Base-by-base conservation (phyloP, 2,888 invertebrate genomes). In the Oscheius onirici region DNA sequence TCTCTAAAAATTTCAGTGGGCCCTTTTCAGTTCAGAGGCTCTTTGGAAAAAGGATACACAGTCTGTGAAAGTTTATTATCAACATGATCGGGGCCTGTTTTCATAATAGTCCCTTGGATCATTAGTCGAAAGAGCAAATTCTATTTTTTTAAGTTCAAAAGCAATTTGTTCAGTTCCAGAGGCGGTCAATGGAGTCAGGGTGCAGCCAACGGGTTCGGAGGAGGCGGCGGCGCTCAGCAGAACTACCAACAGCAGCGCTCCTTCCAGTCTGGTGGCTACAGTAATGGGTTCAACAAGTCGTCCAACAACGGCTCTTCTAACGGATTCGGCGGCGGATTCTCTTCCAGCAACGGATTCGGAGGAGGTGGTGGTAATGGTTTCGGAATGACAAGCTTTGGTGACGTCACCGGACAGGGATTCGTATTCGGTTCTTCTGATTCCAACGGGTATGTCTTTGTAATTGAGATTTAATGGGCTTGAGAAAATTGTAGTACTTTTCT, bases 371-470 rank as follows among this genome's bases (percentile, higher is more conserved):
- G 34, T n/a, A 40, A 40, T 13, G 57, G 57, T 28, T 57, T 34
- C 34, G 40, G 34, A 3, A 15, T 34, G 49, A 49, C 17, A 17
- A 22, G 49, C 49, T 17, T n/a, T 17, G 22, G 49, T 20, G 28
- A 40, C n/a, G n/a, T 15, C 17, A 3, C 57, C n/a, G 40, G 57
- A 17, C 40, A 57, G 8, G 57, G 28, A 57, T 57, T 34, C 17
- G 57, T 55, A 8, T 26, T n/a, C 11, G 15, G 26, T 26, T 10
- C 55, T n/a, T 34, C 57, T n/a, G 57, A 24, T 3, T 28, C 34
- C 11, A 57, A 57, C 57, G 57, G 57, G 57, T 57, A 57, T n/a
- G 57, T 57, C n/a, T 46, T 17, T 17, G 8, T n/a, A n/a, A n/a
- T 3, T 46, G 8, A 15, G 17, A 46, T n/a, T 46, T 46, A 10